Conservation (phyloP, 2,113 vertebrate genomes). For the Pelobates fuscus region DNA sequence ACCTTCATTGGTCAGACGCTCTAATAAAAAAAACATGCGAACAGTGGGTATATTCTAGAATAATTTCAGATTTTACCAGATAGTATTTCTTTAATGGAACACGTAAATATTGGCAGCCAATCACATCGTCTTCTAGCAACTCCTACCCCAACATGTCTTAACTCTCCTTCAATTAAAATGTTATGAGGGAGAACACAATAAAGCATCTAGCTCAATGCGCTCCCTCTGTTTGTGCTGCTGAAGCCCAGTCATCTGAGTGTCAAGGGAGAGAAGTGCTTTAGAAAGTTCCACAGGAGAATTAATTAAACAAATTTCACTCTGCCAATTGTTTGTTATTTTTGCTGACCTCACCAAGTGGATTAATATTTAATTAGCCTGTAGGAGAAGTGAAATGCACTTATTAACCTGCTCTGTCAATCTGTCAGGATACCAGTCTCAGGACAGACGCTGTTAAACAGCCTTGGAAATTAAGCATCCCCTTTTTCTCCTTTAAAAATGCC, state of each 20-base stretch:
- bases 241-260: conserved; percentile 51
- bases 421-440: conserved; percentile 78
- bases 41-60: no score
- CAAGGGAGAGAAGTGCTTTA: conserved; percentile 67
- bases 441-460: conserved; percentile 68
- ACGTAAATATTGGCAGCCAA: not conserved
- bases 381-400: conserved; percentile 91
- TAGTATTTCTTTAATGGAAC: no score
- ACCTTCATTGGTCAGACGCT: no score
- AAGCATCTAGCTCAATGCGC: conserved; percentile 60
- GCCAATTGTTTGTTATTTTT: conserved; percentile 87
- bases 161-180: conserved; percentile 11
- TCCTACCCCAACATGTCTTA: not conserved
- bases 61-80: no score
- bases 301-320: conserved; percentile 86
- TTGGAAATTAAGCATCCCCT: conserved; percentile 43
- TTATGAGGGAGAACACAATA: conserved; percentile 32
- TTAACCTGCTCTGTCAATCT: conserved; percentile 97
- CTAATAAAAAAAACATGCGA: no score
- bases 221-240: conserved; percentile 57
- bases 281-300: conserved; percentile 82
- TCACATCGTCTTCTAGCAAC: not conserved
- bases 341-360: conserved; percentile 97
- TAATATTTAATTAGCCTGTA: conserved; percentile 99
- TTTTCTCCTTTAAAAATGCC: not conserved